A percentile compares a stretch with the other conserved stretches of the same genome.
phyloP scores from a whole-genome alignment of 2,888 invertebrate genomes.

The Strigamia transsilvanica region DNA sequence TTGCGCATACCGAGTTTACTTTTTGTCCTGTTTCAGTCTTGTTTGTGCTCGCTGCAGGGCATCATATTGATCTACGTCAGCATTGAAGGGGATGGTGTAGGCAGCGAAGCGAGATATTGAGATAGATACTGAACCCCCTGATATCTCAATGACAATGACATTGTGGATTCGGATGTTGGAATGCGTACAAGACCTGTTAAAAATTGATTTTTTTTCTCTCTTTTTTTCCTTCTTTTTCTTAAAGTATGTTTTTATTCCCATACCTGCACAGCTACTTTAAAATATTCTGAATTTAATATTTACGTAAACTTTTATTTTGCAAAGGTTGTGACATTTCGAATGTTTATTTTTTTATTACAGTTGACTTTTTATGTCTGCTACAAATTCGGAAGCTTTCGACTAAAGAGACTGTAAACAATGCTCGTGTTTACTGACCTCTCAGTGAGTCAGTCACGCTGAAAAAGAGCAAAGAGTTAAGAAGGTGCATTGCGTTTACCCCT shows the following conservation, averaged over 20 bases:
- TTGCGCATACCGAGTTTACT: slow-evolving; percentile 27
- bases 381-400: not conserved
- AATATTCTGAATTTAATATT: not conserved
- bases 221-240: not conserved
- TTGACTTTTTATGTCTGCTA: not conserved
- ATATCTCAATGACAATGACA: slow-evolving; percentile 15
- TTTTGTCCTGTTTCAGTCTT: slow-evolving; percentile 40
- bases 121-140: slow-evolving; percentile 18
- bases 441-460: slow-evolving; percentile 22
- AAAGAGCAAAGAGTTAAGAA: slow-evolving; percentile 11
- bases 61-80: slow-evolving; percentile 32
- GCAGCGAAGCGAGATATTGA: slow-evolving; percentile 40
- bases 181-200: not conserved
- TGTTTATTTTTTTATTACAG: not conserved
- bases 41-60: slow-evolving; percentile 47
- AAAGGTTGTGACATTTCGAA: not conserved
- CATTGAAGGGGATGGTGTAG: slow-evolving; percentile 15
- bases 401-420: slow-evolving; percentile 21
- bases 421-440: slow-evolving; percentile 28
- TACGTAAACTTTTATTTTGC: not conserved
- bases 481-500: slow-evolving; percentile 19
- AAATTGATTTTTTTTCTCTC: not conserved
- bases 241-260: not conserved
- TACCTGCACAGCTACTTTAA: not conserved
- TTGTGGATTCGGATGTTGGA: not conserved